Evolutionary conservation across 2,113 vertebrate genomes (phyloP).

Genomic region (Neodontobutis hainanensis): DNA sequence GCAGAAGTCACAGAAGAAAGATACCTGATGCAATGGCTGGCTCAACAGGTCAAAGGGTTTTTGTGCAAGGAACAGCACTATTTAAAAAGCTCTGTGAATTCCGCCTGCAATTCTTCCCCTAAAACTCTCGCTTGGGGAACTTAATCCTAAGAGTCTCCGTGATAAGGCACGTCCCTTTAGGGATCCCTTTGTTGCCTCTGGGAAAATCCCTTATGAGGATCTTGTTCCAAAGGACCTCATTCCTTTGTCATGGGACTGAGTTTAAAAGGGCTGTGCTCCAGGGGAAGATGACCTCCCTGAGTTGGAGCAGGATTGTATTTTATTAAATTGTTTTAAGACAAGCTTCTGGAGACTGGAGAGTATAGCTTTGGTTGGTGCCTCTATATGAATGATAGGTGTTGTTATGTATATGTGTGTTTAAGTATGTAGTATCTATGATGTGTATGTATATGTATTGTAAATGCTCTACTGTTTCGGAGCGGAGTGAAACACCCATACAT

Average conservation of each 20-base stretch:
- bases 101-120: background rate
- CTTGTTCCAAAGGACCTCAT: conserved; percentile 7
- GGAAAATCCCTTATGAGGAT: conserved; percentile 18
- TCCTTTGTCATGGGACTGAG: conserved; percentile 7
- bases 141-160: conserved; percentile 4
- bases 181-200: conserved; percentile 2
- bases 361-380: background rate
- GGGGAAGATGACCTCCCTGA: conserved; percentile 4
- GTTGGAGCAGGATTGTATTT: conserved; percentile 1
- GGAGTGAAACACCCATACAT: no score
- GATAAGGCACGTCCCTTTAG: conserved; percentile 9
- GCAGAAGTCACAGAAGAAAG: background rate
- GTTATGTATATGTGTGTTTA: no score
- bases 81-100: background rate
- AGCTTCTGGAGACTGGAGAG: background rate
- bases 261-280: background rate
- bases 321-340: background rate
- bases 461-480: no score
- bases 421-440: no score
- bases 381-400: background rate
- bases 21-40: background rate
- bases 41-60: background rate
- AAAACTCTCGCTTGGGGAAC: conserved; percentile 2
- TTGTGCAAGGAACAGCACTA: background rate
- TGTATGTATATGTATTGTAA: no score